A percentile compares a stretch with the other conserved stretches of the same genome.
Conservation (phyloP, 2,113 vertebrate species). For the Coregonus clupeaformis region DNA sequence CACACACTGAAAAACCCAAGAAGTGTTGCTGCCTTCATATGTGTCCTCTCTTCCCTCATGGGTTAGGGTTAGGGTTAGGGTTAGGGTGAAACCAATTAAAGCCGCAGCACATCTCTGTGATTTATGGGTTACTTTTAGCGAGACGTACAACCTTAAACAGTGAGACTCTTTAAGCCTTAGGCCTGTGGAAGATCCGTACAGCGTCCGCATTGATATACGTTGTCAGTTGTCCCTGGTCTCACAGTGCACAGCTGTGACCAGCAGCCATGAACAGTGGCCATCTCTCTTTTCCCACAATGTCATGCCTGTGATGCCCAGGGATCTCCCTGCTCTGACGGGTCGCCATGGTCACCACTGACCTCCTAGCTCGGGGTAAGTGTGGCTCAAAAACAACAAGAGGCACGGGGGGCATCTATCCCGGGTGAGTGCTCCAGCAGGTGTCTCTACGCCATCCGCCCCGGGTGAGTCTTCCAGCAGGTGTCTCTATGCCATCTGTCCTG, state of each 20-base stretch:
- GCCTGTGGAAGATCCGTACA: slow-evolving; percentile 41
- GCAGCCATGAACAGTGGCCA: slow-evolving; percentile 43
- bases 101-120: slow-evolving; percentile 15
- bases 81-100: slow-evolving; percentile 21
- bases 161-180: slow-evolving; percentile 45
- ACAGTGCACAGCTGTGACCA: slow-evolving; percentile 59
- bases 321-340: slow-evolving; percentile 21
- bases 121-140: slow-evolving; percentile 20
- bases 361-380: slow-evolving; percentile 20
- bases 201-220: slow-evolving; percentile 52
- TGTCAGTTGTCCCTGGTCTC: slow-evolving; percentile 42
- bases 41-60: neutral
- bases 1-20: neutral
- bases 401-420: no score
- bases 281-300: slow-evolving; percentile 65
- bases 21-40: neutral
- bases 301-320: slow-evolving; percentile 45
- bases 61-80: neutral
- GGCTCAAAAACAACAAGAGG: neutral
- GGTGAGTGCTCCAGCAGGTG: no score
- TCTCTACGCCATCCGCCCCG: no score
- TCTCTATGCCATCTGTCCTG: no score
- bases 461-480: no score
- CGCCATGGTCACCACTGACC: neutral
- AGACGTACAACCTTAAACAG: slow-evolving; percentile 34